phyloP scores from a whole-genome alignment of 2,797 vertebrate genomes.

The Micromesistius poutassou region DNA sequence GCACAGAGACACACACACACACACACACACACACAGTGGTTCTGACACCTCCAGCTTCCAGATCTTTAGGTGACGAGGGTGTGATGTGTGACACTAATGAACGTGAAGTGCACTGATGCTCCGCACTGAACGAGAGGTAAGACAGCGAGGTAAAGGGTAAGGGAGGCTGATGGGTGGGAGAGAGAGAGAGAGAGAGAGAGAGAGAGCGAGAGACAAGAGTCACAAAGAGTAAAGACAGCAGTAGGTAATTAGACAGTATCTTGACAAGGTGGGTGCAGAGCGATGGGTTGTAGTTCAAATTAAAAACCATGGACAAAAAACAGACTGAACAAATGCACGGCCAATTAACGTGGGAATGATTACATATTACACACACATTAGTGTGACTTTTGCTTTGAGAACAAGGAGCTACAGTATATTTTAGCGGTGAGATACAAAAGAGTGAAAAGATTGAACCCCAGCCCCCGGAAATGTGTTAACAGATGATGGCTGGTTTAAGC shows the following conservation, averaged over 20 bases:
- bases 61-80: slow-evolving; percentile 63
- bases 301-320: background rate
- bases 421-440: background rate
- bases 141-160: slow-evolving; percentile 25
- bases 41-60: slow-evolving; percentile 61
- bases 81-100: slow-evolving; percentile 67
- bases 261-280: too few species aligned
- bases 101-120: slow-evolving; percentile 55
- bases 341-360: background rate
- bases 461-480: background rate
- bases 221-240: background rate
- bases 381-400: too few species aligned
- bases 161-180: background rate
- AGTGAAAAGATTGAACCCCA: background rate
- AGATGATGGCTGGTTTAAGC: too few species aligned
- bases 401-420: background rate
- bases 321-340: background rate
- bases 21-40: slow-evolving; percentile 35
- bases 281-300: background rate
- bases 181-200: background rate
- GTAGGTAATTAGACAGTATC: background rate
- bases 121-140: slow-evolving; percentile 54
- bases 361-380: background rate
- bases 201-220: too few species aligned
- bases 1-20: background rate